Base-by-base conservation (phyloP, 2,888 invertebrate genomes). In the Stenotaenia linearis region DNA sequence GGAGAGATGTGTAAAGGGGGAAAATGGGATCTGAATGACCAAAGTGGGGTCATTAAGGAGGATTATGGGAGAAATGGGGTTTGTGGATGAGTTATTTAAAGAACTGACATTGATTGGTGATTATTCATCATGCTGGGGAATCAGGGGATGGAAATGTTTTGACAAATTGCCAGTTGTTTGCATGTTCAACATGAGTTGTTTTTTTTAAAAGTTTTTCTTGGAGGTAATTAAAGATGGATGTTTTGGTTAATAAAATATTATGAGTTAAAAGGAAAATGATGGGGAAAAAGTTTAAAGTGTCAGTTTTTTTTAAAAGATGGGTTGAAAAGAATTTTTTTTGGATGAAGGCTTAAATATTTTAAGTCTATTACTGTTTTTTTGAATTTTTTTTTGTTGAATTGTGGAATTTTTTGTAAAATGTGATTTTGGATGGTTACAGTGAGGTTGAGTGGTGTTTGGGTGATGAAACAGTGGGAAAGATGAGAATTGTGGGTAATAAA, bases 111-210 rank as follows among this genome's bases (percentile, higher is more conserved):
- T 61, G 61, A 61, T 61, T 61, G 61, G 28, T 28, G 23, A 61
- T 28, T 61, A 61, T 61, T 61, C 61, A 61, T 61, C 61, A 61
- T 28, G 7, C 5, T 2, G 61, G 23, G 21, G 9, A 61, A 23
- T 23, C 61, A 61, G 21, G 23, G 15, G 6, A 6, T 23, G 61
- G 23, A 18, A 1, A 45, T 45, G 45, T 61, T 23, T 61, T 61
- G 61, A 61, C 61, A 61, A 61, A 61, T 61, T 61, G 61, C 61
- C 61, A 61, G 28, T 61, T 61, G 23, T 23, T 56, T 61, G 61
- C 25, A 5, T 61, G n/a, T 56, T 56, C 7, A 15, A 18, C 6
- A 56, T 1, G 15, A 21, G 15, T 56, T 21, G n/a, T 56, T 15
- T 15, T 37, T 37, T 37, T 37, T 37, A 9, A 32, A 37, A 9